Conservation (phyloP, 2,113 vertebrate species). For the Calidris pugnax region DNA sequence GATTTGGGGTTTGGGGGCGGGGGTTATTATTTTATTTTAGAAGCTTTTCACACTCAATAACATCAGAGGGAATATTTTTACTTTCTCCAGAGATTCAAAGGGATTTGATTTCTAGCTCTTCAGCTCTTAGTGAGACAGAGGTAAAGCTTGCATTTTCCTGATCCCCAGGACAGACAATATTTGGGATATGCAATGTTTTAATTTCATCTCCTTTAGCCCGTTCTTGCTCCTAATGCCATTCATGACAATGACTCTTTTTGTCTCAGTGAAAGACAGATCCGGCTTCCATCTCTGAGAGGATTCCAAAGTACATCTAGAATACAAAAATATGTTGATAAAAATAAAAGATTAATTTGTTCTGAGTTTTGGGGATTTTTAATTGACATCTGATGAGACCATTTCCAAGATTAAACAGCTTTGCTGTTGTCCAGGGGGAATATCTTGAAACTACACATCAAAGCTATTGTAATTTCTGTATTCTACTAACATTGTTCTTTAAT, state of each 20-base stretch:
- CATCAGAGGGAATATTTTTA: neutral
- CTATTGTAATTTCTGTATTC: slow-evolving; percentile 11
- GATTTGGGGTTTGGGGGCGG: neutral
- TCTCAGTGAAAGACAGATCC: neutral
- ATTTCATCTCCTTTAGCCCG: neutral
- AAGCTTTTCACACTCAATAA: neutral
- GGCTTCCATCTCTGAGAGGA: neutral
- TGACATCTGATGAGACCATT: neutral
- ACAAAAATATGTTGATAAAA: neutral
- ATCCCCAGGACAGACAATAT: neutral
- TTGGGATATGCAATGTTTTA: neutral
- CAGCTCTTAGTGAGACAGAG: neutral
- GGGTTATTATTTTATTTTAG: neutral
- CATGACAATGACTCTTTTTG: neutral
- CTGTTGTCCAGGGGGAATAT: neutral
- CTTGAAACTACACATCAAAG: slow-evolving; percentile 17
- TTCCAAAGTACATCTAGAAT: neutral
- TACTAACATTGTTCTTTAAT: slow-evolving; percentile 36
- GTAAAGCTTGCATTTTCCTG: neutral
- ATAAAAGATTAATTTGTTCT: neutral
- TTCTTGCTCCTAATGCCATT: neutral
- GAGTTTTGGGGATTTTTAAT: neutral
- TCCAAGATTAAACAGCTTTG: slow-evolving; percentile 25
- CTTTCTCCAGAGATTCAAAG: neutral
- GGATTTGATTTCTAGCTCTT: neutral